phyloP scores from a whole-genome alignment of 2,113 vertebrate genomes.

The Rhinopomastus cyanomelas region DNA sequence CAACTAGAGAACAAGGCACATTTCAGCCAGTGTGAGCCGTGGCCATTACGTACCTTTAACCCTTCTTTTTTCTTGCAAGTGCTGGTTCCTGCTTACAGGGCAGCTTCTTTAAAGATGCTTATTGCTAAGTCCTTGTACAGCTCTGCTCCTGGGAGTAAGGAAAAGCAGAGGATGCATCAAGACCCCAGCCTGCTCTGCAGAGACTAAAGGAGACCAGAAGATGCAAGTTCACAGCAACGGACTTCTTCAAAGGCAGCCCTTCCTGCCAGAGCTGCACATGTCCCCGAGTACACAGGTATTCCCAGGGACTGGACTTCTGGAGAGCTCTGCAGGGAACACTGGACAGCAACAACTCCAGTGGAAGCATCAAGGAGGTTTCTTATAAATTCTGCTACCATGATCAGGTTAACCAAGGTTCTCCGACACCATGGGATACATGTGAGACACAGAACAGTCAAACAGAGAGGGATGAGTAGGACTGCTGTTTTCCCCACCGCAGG shows the following conservation, averaged over 20 bases:
- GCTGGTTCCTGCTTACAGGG: not conserved
- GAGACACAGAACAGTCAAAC: not conserved
- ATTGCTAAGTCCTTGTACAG: not conserved
- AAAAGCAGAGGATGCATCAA: not conserved
- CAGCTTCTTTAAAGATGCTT: not conserved
- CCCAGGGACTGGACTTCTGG: not conserved
- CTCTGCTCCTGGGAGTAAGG: not conserved
- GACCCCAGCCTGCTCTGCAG: not conserved
- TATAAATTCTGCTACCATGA: not conserved
- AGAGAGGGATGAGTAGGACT: not conserved
- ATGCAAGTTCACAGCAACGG: not conserved
- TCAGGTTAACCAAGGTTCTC: not conserved
- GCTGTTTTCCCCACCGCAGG: not conserved
- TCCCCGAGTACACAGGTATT: rapidly evolving
- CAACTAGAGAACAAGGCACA: rapidly evolving
- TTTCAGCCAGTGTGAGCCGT: not conserved
- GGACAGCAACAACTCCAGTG: rapidly evolving
- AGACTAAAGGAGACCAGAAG: not conserved
- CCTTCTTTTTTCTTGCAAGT: not conserved
- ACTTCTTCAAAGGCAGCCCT: not conserved
- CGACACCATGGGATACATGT: not conserved
- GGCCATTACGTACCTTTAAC: rapidly evolving
- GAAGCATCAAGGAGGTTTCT: not conserved
- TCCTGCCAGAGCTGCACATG: not conserved
- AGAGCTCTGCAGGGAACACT: not conserved